Conservation (phyloP, 2,888 invertebrate species). For the Drosophila kambysellisi region DNA sequence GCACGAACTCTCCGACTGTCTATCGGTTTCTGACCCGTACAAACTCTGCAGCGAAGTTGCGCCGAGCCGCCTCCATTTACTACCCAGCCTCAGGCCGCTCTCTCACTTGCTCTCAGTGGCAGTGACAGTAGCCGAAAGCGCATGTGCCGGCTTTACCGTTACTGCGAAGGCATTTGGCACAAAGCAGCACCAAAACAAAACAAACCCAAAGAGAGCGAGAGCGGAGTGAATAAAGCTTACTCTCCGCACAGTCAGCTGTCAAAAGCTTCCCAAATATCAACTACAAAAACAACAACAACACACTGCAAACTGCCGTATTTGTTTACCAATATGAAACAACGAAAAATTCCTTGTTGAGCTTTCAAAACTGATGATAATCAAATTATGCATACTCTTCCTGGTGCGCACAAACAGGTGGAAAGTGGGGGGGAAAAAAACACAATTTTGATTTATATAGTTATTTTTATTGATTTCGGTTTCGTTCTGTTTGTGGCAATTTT, state of each 20-base stretch:
- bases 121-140: conserved; percentile 28
- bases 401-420: background rate
- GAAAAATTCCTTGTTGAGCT: conserved; percentile 23
- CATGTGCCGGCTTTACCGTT: conserved; percentile 54
- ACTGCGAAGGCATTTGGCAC: conserved; percentile 43
- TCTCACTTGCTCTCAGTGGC: background rate
- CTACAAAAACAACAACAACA: conserved; percentile 17
- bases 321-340: conserved; percentile 39
- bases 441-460: conserved; percentile 58
- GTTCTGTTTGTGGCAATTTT: conserved; percentile 63
- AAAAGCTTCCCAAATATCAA: conserved; percentile 45
- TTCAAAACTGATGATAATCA: conserved; percentile 3
- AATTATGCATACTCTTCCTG: background rate
- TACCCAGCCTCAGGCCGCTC: conserved; percentile 44
- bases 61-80: conserved; percentile 51
- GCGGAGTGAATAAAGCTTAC: conserved; percentile 58
- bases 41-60: conserved; percentile 77
- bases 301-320: conserved; percentile 29
- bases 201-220: conserved; percentile 50
- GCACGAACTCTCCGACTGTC: conserved; percentile 70
- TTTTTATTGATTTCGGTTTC: conserved; percentile 74
- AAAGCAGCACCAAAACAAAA: conserved; percentile 56
- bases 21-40: conserved; percentile 72
- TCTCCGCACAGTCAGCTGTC: conserved; percentile 61
- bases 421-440: background rate